Evolutionary conservation across 2,888 invertebrate species (phyloP).

Genomic region (Aphelenchoides bicaudatus): DNA sequence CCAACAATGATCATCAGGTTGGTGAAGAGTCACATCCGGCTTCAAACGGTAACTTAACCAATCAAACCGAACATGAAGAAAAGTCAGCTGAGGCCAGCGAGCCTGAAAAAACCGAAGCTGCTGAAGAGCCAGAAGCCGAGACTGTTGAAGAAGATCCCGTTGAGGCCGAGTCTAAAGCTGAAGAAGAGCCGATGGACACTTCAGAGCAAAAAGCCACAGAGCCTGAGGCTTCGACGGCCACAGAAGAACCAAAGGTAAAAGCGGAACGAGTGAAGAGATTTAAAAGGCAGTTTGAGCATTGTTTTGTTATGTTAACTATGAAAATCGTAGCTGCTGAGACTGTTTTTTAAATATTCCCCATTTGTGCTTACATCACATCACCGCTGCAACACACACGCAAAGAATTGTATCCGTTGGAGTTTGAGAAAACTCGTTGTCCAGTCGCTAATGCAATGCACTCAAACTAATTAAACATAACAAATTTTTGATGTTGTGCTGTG

Average conservation of each 20-base stretch:
- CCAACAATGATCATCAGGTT: too few relatives aligned
- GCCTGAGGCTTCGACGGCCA: too few relatives aligned
- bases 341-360: too few relatives aligned
- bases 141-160: slow-evolving; percentile 9
- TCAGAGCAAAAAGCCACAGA: slow-evolving; percentile 27
- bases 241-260: slow-evolving; percentile 31
- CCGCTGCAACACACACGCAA: too few relatives aligned
- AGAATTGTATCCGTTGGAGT: too few relatives aligned
- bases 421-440: too few relatives aligned
- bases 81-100: not conserved
- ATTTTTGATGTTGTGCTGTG: too few relatives aligned
- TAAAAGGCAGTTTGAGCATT: slow-evolving; percentile 13
- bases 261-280: not conserved
- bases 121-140: slow-evolving; percentile 23
- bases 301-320: slow-evolving; percentile 14
- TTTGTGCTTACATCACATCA: too few relatives aligned
- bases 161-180: slow-evolving; percentile 22
- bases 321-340: too few relatives aligned
- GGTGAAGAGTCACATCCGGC: too few relatives aligned
- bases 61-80: not conserved
- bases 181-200: slow-evolving; percentile 5
- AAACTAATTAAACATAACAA: too few relatives aligned
- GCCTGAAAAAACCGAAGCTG: slow-evolving; percentile 23
- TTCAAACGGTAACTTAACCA: not conserved
- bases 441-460: too few relatives aligned